phyloP scores from a whole-genome alignment of 1,140 invertebrate genomes.

The Meteorus sp. region DNA sequence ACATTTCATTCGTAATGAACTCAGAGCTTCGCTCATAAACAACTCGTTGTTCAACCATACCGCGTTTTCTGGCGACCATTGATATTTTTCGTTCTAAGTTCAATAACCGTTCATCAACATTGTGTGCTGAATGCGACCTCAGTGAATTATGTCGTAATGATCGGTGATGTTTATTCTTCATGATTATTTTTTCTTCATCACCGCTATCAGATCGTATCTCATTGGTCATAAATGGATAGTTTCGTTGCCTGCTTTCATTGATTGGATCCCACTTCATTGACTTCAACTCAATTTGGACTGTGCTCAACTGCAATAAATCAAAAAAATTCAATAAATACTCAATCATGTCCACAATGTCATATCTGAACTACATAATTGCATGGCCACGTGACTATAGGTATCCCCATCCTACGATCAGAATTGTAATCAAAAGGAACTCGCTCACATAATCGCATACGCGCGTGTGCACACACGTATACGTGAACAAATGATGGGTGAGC shows the following conservation, averaged over 20 bases:
- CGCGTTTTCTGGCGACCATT: slow-evolving; percentile 39
- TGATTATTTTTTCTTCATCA: slow-evolving; percentile 45
- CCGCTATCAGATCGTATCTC: slow-evolving; percentile 35
- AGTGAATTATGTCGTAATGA: slow-evolving; percentile 38
- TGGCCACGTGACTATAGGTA: no score
- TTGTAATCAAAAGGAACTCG: no score
- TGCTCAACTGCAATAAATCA: slow-evolving; percentile 54
- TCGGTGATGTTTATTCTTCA: slow-evolving; percentile 41
- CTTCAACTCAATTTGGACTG: slow-evolving; percentile 61
- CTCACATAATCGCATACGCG: no score
- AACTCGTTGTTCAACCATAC: slow-evolving; percentile 45
- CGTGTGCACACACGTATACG: no score
- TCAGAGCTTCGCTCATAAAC: slow-evolving; percentile 44
- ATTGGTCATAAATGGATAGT: slow-evolving; percentile 42
- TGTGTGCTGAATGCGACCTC: slow-evolving; percentile 22
- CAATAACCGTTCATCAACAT: slow-evolving; percentile 45
- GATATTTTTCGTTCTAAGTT: slow-evolving; percentile 49
- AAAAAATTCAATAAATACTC: slow-evolving; percentile 10
- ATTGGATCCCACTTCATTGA: slow-evolving; percentile 57
- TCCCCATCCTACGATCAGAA: no score
- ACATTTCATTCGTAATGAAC: slow-evolving; percentile 30
- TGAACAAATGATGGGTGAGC: no score
- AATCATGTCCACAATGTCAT: background rate
- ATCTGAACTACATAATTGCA: no score
- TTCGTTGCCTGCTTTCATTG: slow-evolving; percentile 42